Evolutionary conservation across 2,888 invertebrate genomes (phyloP), one percentile per base, ranked within the genome.

Genomic region (Pristionchus exspectatus): DNA sequence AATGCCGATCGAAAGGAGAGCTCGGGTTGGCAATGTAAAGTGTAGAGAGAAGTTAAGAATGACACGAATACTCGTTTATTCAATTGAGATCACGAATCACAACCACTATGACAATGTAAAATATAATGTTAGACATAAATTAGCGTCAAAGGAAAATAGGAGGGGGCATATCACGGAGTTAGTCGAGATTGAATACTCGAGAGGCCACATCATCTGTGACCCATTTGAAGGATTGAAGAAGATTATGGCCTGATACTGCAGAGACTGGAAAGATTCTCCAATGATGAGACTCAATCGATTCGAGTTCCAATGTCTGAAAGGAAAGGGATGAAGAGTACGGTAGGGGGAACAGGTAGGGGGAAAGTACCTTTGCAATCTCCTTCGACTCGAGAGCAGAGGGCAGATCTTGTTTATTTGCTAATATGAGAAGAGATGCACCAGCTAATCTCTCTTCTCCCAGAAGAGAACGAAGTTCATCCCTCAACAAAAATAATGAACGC

Each of bases 251-350:
- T 0, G 98, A 98, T 24, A 99, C 97, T 0, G 99, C 99, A 92
- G 98, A 98, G 94, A 98, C 98, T 91, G 97, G 97, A 92, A 97
- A 96, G 90, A 99, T 98, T 95, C 97, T 96, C 98, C 99, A 99
- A 95, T 99, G 99, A 96, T 99, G 99, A 0, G 97, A 97, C 95
- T 97, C 98, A 91, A 99, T 98, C 93, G 96, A 96, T 93, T 98
- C 97, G 93, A 99, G 96, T 91, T 98, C 97, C 83, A 99, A 96
- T 44, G 97, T 97, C 97, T 98, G 91, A 85, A 94, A 91, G 56
- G 27, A 21, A 63, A 33, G 56, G 66, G 38, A 88, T 54, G 74
- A 77, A 21, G 33, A 30, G 44, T 77, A 77, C 74, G 21, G 74
- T 77, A 77, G 59, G 59, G 18, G 2, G 56, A 38, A 38, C 3